Evolutionary conservation across 1,140 invertebrate genomes (phyloP), one percentile per base, ranked within the genome.

Genomic region (Sesamia nonagrioides): DNA sequence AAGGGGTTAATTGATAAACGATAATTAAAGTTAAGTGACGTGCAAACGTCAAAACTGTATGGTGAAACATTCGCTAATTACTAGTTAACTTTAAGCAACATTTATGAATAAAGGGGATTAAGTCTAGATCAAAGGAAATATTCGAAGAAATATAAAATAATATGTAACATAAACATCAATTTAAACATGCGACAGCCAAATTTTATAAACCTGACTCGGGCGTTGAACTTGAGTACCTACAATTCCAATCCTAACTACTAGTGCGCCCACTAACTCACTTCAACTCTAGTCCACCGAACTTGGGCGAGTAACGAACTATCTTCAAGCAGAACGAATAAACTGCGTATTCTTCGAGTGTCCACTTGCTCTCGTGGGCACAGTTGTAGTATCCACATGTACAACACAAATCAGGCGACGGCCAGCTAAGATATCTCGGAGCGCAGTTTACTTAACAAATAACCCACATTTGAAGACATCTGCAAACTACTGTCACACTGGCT

Each of bases 331-430:
- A 60, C 71, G 54, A 74, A 74, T 74, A 74, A 27, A 27, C 27
- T 27, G 3, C 60, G 71, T 74, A 74, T 74, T 74, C 71, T 74
- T 74, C 71, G 54, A n/a, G 11, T 37, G 54, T 74, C 71, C 54
- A 27, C 54, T 74, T 33, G 27, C 6, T 3, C 7, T 13, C 35
- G 9, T 45, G n/a, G n/a, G 17, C 15, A 68, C 37, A 74, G 37
- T 74, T 74, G 71, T 18, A n/a, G 48, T 50, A 35, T 74, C 71
- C 54, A 60, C 71, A 60, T 74, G 40, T 71, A 27, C 48, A 15
- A 15, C 63, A 48, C 42, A 61, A 69, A 69, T 50, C 66, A 69
- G 66, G 50, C 68, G 48, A 35, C 37, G 15, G 45, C 66, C 15
- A 18, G 61, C 61, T 6, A n/a, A 50, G 27, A 35, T 37, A 50